Evolutionary conservation across 2,113 vertebrate genomes (phyloP), one percentile per base, ranked within the genome.

Genomic region (Pelecanoides urinatrix): DNA sequence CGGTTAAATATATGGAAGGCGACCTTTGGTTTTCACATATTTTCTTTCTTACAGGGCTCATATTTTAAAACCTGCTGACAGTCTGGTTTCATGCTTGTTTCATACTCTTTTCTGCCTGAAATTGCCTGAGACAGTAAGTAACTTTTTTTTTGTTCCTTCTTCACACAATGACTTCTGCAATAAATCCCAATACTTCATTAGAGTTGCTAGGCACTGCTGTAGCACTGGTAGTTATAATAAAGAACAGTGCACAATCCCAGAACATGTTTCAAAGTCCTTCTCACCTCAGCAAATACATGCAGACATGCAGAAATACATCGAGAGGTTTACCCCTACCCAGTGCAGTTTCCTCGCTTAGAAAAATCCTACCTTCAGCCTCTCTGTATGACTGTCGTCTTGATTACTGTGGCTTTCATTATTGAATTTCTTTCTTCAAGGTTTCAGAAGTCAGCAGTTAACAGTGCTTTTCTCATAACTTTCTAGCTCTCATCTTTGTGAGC

Each of bases 131-230:
- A 90, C 32, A 67, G 30, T 27, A 87, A 83, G 61, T 74, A 1
- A 53, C 30, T 44, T 58, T 16, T 10, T 63, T 50, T 75, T 19
- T 13, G 47, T 84, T 89, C 47, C 52, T 85, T 72, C 44, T 87
- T 92, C 62, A 85, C 70, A 81, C 27, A 71, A 4, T 53, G 10
- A 82, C 66, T 94, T 93, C 66, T 87, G 16, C 74, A 85, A 7
- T 58, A 61, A 96, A 55, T 58, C 81, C 38, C 47, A 61, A 63
- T 78, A 68, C 74, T 85, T 87, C 11, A 21, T 68, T 92, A 61
- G 74, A 91, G 58, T 94, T 95, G 49, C 78, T 92, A 95, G 74
- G 92, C 58, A 82, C 25, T 90, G 66, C 66, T 53, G 47, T 76
- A 90, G 62, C 62, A 65, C 34, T 42, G 27, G 36, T 72, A 85